phyloP scores from a whole-genome alignment of 2,113 vertebrate genomes.

The Muntiacus muntjak region DNA sequence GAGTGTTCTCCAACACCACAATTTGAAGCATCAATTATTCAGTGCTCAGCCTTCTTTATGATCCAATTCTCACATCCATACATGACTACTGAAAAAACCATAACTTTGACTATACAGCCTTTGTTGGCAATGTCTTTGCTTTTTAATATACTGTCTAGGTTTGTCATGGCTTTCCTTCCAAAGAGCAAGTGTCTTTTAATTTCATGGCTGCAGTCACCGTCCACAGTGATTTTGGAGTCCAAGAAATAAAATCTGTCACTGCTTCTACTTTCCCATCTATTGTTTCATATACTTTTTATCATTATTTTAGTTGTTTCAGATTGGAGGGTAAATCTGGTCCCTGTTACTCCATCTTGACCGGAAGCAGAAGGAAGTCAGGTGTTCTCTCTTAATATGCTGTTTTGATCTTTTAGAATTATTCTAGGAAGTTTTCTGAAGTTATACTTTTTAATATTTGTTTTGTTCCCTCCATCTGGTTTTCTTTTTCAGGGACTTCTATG shows the following conservation, averaged over 20 bases:
- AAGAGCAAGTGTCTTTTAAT: neutral
- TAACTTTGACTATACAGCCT: neutral
- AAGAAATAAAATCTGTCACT: neutral
- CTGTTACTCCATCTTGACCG: neutral
- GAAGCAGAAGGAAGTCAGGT: neutral
- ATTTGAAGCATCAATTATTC: neutral
- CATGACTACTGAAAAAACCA: neutral
- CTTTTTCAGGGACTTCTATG: neutral
- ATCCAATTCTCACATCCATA: neutral
- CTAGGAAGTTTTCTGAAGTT: neutral
- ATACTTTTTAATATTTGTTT: constrained; percentile 18
- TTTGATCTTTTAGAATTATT: neutral
- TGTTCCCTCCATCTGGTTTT: neutral
- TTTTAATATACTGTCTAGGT: neutral
- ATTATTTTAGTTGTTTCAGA: neutral
- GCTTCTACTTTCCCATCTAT: neutral
- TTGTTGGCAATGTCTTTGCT: neutral
- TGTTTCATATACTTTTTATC: neutral
- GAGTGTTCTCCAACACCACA: neutral
- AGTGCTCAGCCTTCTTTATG: neutral
- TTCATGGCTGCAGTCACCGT: neutral
- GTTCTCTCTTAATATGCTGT: neutral
- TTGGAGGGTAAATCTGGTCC: neutral
- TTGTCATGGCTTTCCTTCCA: neutral
- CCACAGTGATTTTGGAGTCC: neutral